Base-by-base conservation (phyloP, 2,113 vertebrate genomes). In the Dendrocopos noguchii region DNA sequence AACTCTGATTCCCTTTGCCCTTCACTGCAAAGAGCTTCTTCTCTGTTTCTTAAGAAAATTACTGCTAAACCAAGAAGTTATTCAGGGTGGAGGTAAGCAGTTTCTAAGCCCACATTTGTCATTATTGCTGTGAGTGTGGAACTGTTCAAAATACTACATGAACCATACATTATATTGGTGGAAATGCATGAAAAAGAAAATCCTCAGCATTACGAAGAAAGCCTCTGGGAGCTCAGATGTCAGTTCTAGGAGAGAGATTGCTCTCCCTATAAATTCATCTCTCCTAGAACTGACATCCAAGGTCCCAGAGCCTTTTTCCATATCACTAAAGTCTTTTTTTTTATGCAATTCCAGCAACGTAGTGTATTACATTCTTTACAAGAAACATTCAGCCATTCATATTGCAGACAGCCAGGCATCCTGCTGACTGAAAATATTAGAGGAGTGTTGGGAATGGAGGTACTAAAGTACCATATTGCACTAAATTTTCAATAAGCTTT, bases 211-310 rank as follows among this genome's bases (percentile, higher is more conserved):
- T 90, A 82, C 4, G 0, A 12, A 65, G 52, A 96, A 97, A 93
- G 79, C 78, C 86, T 95, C 67, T 86, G 84, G 93, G 94, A 97
- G 87, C 92, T 97, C 31, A 2, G 66, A 77, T 97, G 95, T 97
- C 97, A 96, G 74, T 88, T 97, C 34, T 56, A 92, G 52, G 55
- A 96, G 90, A 98, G n/a, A 97, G 53, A 97, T 97, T 96, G 96
- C 79, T 93, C 90, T 94, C 70, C 83, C 87, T 95, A 78, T 96
- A 97, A 94, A 95, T 93, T 96, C 81, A 96, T 97, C 89, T 97
- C 93, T 94, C 94, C 95, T 90, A 82, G 66, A 96, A 97, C 71
- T 97, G 97, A 94, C 95, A 95, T 88, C 24, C 84, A 86, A 97
- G 91, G 91, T 97, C 97, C 83, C 76, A 91, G 39, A 96, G 91